Conservation (phyloP, 2,888 invertebrate genomes). For the Epirrhoe tristata region DNA sequence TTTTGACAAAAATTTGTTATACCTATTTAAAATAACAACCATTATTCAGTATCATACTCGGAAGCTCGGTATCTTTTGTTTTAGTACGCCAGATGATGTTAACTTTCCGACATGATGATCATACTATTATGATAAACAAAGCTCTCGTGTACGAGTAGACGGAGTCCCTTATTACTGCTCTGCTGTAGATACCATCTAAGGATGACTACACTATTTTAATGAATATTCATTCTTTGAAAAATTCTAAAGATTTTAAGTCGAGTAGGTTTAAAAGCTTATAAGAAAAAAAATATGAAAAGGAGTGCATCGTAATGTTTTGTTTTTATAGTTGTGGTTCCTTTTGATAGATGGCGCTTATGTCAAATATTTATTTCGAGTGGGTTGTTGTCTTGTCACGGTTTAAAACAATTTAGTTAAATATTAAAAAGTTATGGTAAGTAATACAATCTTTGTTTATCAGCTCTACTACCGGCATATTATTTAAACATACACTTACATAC, state of each 20-base stretch:
- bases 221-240: constrained; percentile 49
- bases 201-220: constrained; percentile 77
- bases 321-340: constrained; percentile 2
- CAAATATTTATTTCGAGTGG: constrained; percentile 6
- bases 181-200: constrained; percentile 63
- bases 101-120: too few relatives aligned
- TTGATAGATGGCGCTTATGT: constrained; percentile 6
- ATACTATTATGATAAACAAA: too few relatives aligned
- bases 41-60: too few relatives aligned
- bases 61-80: too few relatives aligned
- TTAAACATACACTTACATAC: too few relatives aligned
- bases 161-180: too few relatives aligned
- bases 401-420: neutral
- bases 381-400: constrained; percentile 18
- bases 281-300: constrained; percentile 14
- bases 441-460: constrained; percentile 5
- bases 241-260: constrained; percentile 49
- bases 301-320: constrained; percentile 7
- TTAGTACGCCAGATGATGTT: too few relatives aligned
- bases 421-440: constrained; percentile 25
- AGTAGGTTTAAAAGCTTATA: constrained; percentile 45
- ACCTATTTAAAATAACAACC: too few relatives aligned
- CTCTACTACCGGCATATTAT: constrained; percentile 28
- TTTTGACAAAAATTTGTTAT: too few relatives aligned
- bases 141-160: too few relatives aligned